Evolutionary conservation across 1,140 invertebrate genomes (phyloP).

Genomic region (Drosophila athabasca): DNA sequence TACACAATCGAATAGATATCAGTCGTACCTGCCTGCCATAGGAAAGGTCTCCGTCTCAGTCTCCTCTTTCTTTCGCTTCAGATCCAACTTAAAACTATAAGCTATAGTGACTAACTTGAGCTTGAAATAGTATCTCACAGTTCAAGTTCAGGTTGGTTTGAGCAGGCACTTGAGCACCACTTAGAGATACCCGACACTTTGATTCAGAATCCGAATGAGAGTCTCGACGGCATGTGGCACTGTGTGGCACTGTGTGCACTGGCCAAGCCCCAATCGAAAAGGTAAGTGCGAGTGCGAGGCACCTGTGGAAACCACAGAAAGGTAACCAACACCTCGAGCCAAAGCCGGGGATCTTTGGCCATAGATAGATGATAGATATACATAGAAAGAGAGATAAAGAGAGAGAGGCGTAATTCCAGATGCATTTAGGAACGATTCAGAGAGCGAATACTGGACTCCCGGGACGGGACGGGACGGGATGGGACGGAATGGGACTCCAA

Average conservation of each 20-base stretch:
- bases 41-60: too few relatives aligned
- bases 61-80: too few relatives aligned
- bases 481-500: too few relatives aligned
- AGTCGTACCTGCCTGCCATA: too few relatives aligned
- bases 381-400: too few relatives aligned
- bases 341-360: constrained; percentile 31
- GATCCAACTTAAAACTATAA: not conserved
- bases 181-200: constrained; percentile 16
- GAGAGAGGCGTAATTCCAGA: constrained; percentile 46
- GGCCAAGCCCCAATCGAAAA: too few relatives aligned
- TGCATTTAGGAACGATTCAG: constrained; percentile 1
- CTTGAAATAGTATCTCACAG: constrained; percentile 66
- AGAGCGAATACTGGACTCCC: too few relatives aligned
- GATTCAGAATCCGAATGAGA: constrained; percentile 1
- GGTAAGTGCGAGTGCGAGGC: too few relatives aligned
- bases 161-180: constrained; percentile 10
- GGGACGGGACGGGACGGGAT: too few relatives aligned
- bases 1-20: too few relatives aligned
- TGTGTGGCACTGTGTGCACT: not conserved
- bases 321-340: constrained; percentile 62
- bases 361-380: too few relatives aligned
- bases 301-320: constrained; percentile 53
- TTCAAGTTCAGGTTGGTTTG: constrained; percentile 66
- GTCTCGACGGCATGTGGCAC: not conserved
- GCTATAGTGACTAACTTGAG: constrained; percentile 21